These are phyloP conservation scores for Eremophila alpestris DNA, from an alignment of 2,797 vertebrate genomes.

Conservation along the genomic window DNA sequence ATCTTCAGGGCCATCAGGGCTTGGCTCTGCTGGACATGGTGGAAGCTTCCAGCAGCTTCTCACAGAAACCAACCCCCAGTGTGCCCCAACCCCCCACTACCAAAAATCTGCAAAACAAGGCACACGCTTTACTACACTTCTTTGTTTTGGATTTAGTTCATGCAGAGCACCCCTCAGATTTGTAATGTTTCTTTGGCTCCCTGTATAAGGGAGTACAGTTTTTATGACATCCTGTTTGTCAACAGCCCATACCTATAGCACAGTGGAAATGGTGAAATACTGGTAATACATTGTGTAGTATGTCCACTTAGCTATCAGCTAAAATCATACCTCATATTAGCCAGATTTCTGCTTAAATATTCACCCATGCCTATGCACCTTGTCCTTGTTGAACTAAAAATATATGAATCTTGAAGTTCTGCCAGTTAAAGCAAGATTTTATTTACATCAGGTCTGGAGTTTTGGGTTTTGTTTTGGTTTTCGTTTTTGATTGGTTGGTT, in stretches of 20 bases:
- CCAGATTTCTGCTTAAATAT: background rate
- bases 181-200: accelerated
- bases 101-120: background rate
- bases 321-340: background rate
- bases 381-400: background rate
- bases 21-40: accelerated
- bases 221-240: background rate
- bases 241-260: background rate
- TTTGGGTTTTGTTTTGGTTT: background rate
- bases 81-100: accelerated
- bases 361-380: background rate
- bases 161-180: background rate
- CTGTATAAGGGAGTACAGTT: background rate
- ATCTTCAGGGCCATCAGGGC: background rate
- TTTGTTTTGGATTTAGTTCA: background rate
- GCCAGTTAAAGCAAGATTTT: background rate
- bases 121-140: background rate
- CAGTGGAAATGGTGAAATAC: background rate
- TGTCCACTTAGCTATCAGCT: background rate
- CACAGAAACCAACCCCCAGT: no score
- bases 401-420: background rate
- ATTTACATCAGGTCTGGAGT: background rate
- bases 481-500: no score
- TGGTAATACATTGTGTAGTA: no score
- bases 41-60: background rate